Evolutionary conservation across 2,888 invertebrate genomes (phyloP), one percentile per base, ranked within the genome.

Genomic region (Caprella mutica): DNA sequence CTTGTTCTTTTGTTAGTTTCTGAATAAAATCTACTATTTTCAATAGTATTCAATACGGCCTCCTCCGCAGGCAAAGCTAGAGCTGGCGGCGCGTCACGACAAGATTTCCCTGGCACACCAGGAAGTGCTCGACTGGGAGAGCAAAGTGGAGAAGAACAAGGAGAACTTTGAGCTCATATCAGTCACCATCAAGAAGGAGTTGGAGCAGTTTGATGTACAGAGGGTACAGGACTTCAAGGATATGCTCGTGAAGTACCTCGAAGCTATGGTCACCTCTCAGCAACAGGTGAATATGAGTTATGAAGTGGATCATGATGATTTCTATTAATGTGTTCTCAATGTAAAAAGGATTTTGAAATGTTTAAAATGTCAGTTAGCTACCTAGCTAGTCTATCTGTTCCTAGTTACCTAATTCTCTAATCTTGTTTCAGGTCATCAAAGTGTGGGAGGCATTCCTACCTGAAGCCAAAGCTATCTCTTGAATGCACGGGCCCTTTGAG

Each of bases 381-480:
- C 8, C 17, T 14, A 9, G 42, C 42, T 14, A 42, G 9, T 8
- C 8, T 9, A 12, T 19, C 8, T 9, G 12, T 9, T 9, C 17
- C 9, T 12, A 46, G n/a, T 21, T 46, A 23, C 9, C n/a, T 21
- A 24, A 9, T 9, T 21, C 17, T 21, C 9, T 9, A 30, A 2
- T 21, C 26, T 9, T 21, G 24, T 52, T 56, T 38, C 65, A 65
- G 65, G 54, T 92, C 42, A 85, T 90, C 67, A 87, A 90, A 72
- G 86, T 86, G 73, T 94, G 96, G 97, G 94, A 97, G 74, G 82
- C 86, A 23, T 97, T 97, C 76, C 77, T 93, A 67, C 96, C 96
- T 0, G 92, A 93, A 74, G 94, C 94, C 23, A 86, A 88, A 72
- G 86, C 89, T 66, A 90, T 93, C 73, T 84, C 84, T 76, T 90